Evolutionary conservation across 2,888 invertebrate species (phyloP).

Genomic region (Eupeodes luniger): DNA sequence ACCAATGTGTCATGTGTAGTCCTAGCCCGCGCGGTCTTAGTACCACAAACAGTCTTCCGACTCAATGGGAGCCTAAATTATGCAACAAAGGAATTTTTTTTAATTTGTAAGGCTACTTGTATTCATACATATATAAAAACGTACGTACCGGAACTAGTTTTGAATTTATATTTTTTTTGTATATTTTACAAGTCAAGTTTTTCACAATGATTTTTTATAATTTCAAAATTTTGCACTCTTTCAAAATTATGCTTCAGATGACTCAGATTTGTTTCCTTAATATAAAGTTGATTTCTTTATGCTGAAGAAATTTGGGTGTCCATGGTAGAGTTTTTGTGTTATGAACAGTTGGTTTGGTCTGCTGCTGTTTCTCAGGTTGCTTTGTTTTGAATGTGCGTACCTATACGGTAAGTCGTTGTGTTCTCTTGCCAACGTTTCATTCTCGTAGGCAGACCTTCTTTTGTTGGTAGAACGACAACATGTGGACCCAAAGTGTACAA

Average conservation of each 20-base stretch:
- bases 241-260: conserved; percentile 6
- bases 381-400: conserved; percentile 39
- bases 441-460: conserved; percentile 46
- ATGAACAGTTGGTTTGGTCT: conserved; percentile 6
- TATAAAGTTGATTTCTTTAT: not conserved
- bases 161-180: conserved; percentile 12
- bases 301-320: conserved; percentile 16
- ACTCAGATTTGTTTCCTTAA: conserved; percentile 13
- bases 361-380: conserved; percentile 21
- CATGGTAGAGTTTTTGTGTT: conserved; percentile 2
- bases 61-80: conserved; percentile 73
- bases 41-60: conserved; percentile 64
- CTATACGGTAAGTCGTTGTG: conserved; percentile 37
- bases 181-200: not conserved
- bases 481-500: conserved; percentile 40
- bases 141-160: conserved; percentile 26
- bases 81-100: conserved; percentile 63
- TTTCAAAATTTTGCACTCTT: not conserved
- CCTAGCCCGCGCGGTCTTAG: conserved; percentile 31
- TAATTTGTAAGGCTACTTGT: conserved; percentile 26
- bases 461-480: conserved; percentile 22
- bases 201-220: not conserved
- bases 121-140: not conserved
- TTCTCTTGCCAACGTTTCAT: conserved; percentile 30
- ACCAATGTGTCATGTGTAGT: conserved; percentile 72